Conservation (phyloP, 1,140 invertebrate species). For the Caenorhabditis tropicalis region DNA sequence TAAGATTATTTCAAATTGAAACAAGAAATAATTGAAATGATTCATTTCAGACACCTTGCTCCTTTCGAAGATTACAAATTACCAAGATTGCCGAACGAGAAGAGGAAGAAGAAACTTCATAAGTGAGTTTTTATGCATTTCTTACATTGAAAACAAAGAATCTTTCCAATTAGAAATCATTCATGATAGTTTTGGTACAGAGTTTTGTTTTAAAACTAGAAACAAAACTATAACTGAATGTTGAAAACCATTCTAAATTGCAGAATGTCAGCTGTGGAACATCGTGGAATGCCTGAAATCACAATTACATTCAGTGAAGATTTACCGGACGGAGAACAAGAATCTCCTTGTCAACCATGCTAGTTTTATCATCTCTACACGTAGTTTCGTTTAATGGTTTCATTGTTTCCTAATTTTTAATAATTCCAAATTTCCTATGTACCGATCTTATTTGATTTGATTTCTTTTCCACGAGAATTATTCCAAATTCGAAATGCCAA, state of each 20-base stretch:
- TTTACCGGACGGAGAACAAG: background rate
- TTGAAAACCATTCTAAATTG: background rate
- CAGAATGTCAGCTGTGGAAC: conserved; percentile 22
- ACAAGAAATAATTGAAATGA: background rate
- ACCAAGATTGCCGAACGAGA: conserved; percentile 45
- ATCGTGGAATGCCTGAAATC: conserved; percentile 43
- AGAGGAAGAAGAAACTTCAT: conserved; percentile 47
- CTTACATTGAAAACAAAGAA: too few species aligned
- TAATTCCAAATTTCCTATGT: conserved; percentile 22
- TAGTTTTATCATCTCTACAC: conserved; percentile 6
- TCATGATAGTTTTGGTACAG: too few species aligned
- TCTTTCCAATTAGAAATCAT: too few species aligned
- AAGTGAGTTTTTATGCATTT: conserved; percentile 9
- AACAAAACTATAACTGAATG: too few species aligned
- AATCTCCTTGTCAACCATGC: conserved; percentile 21
- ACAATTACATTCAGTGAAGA: conserved; percentile 43
- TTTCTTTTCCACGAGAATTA: conserved; percentile 2
- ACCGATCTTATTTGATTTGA: background rate
- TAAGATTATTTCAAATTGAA: background rate
- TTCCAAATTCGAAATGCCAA: background rate
- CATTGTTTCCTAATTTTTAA: background rate
- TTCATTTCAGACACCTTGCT: conserved; percentile 20
- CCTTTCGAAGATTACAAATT: conserved; percentile 39
- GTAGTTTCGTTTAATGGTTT: background rate
- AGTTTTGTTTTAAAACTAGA: too few species aligned